Evolutionary conservation across 2,113 vertebrate genomes (phyloP), one percentile per base, ranked within the genome.

Genomic region (Sialia sialis): DNA sequence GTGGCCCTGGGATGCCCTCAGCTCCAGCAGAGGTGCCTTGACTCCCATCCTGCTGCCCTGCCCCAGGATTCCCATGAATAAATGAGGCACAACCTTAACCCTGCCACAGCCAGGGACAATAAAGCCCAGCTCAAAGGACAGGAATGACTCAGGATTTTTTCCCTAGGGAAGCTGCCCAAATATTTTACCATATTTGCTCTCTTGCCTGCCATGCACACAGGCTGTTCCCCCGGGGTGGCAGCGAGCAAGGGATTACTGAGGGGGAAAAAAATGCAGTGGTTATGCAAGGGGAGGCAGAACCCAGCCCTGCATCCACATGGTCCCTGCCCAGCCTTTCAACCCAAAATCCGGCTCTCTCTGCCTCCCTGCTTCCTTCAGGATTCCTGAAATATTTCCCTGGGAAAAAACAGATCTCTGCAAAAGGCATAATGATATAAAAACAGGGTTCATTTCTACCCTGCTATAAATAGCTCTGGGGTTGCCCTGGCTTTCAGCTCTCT

Each of bases 111-210:
- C 26, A 27, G 49, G 51, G 64, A 16, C 10, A 10, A 14, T 1
- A 41, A 76, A 80, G 51, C 76, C 43, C 41, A 3, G 46, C 2
- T 7, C 6, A 1, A 43, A 5, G n/a, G 3, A 9, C 51, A 26
- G n/a, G 27, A 80, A 62, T 59, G 87, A 86, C 76, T 90, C 59
- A 29, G 73, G 84, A 36, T 22, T 81, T 89, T 89, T 84, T 89
- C 84, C 87, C 87, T 1, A 9, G 81, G 73, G 93, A 92, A 74
- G 84, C 77, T 91, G 87, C 93, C 86, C 74, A 66, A 93, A 94
- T 91, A 73, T 91, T 95, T 95, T 38, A 79, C 96, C 69, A 72
- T 89, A 75, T 95, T 96, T 96, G 78, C 87, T 88, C 63, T 95
- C 74, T 84, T 64, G 74, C 70, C 67, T 95, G 81, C 89, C 76